phyloP scores from a whole-genome alignment of 2,797 vertebrate species.

The Myotis daubentonii region DNA sequence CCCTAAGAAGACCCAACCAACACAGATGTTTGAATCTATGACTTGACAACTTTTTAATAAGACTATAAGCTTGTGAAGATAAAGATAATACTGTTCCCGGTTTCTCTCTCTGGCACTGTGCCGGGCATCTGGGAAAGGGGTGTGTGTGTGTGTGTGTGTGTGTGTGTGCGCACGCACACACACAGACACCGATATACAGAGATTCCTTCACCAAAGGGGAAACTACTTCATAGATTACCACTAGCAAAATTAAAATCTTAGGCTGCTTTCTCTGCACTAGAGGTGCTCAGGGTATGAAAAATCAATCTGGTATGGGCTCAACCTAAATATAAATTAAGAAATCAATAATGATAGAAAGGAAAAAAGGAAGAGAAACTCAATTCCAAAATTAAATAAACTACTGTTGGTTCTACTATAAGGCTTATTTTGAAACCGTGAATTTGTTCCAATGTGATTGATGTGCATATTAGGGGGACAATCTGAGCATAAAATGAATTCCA shows the following conservation, averaged over 20 bases:
- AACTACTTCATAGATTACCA: neutral
- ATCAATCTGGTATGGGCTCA: constrained; percentile 56
- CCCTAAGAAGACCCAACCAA: neutral
- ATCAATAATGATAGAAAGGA: constrained; percentile 48
- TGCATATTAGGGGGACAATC: constrained; percentile 18
- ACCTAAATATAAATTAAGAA: constrained; percentile 70
- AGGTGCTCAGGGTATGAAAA: constrained; percentile 23
- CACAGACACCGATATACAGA: neutral
- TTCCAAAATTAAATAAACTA: constrained; percentile 5
- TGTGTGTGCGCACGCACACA: neutral
- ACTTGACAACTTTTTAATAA: neutral
- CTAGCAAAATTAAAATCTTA: constrained; percentile 30
- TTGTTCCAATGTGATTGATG: constrained; percentile 22
- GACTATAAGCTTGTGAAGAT: neutral
- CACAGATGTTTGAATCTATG: neutral
- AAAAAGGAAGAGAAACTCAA: constrained; percentile 39
- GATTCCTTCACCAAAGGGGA: neutral
- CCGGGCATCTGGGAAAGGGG: neutral
- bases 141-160: neutral
- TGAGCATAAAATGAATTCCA: constrained; percentile 43
- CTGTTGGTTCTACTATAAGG: neutral
- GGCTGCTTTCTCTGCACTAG: neutral
- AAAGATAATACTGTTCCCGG: neutral
- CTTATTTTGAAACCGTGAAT: constrained; percentile 1
- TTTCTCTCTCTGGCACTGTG: neutral